Base-by-base conservation (phyloP, 2,888 invertebrate species). In the Endotricha flammealis region DNA sequence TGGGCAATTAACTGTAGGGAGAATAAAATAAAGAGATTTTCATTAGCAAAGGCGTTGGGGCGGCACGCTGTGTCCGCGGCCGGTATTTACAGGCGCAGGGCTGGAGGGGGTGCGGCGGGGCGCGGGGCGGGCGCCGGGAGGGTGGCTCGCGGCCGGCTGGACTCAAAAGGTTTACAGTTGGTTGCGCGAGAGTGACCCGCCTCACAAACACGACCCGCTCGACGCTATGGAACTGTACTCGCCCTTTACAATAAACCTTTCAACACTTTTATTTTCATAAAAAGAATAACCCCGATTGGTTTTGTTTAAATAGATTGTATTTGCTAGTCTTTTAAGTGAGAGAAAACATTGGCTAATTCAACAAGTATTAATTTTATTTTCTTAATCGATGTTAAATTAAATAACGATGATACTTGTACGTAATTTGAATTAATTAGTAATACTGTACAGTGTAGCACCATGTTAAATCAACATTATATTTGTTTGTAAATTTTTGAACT, bases 111-210 rank as follows among this genome's bases (percentile, higher is more conserved):
- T 20, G 33, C 38, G 41, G 36, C 39, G 36, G 40, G 44, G 45
- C 38, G 17, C 31, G 38, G 32, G 39, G 42, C 40, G 37, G 11
- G 38, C 52, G 52, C 57, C 42, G 56, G 37, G 37, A 44, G 60
- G 61, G 68, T 46, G 65, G 61, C 64, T 62, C 65, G 71, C 73
- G 76, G 72, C 68, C 73, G 73, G 71, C 62, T 74, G 80, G 72
- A 67, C 79, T 82, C 82, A 75, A 86, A 85, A 85, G 81, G 73
- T 86, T 86, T 77, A 80, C 85, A 83, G 83, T 81, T 77, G 63
- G 81, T 57, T 85, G 85, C 85, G 83, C 83, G 66, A 72, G 85
- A 86, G 85, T 83, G 80, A 79, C 83, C 85, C 81, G 74, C 83
- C 82, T 79, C 73, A 76, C 82, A 83, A 85, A 83, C 85, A 79